Conservation (phyloP, 1,140 invertebrate genomes). For the Solen grandis region DNA sequence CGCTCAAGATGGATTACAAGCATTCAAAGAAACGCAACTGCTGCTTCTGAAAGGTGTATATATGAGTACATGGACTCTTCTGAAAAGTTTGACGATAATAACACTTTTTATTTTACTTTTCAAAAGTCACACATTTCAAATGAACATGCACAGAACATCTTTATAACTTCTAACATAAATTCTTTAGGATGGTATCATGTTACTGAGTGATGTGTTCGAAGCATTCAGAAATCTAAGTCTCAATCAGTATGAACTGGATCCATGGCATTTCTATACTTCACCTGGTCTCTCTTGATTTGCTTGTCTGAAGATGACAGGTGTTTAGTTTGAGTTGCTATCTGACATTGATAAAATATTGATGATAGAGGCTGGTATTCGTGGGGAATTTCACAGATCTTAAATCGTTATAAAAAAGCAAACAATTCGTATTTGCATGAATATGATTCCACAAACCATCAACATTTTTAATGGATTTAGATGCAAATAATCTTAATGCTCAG, state of each 20-base stretch:
- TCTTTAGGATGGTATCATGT: conserved; percentile 48
- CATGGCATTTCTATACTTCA: conserved; percentile 47
- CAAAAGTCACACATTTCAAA: conserved; percentile 20
- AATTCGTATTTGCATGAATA: conserved; percentile 67
- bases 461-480: not conserved
- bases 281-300: conserved; percentile 65
- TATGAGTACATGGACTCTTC: conserved; percentile 36
- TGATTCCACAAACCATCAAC: conserved; percentile 25
- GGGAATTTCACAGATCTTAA: conserved; percentile 7
- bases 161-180: conserved; percentile 3
- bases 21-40: conserved; percentile 27
- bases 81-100: conserved; percentile 33
- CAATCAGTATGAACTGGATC: conserved; percentile 45
- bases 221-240: conserved; percentile 30
- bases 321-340: conserved; percentile 48
- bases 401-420: conserved; percentile 43
- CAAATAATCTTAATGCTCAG: conserved; percentile 70
- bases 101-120: conserved; percentile 30
- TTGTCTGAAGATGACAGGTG: conserved; percentile 65
- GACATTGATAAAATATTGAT: conserved; percentile 45
- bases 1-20: conserved; percentile 17
- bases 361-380: conserved; percentile 46
- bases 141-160: conserved; percentile 44
- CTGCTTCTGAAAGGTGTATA: conserved; percentile 50
- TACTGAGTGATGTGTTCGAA: conserved; percentile 55